Base-by-base conservation (phyloP, 2,113 vertebrate genomes). In the Tichodroma muraria region DNA sequence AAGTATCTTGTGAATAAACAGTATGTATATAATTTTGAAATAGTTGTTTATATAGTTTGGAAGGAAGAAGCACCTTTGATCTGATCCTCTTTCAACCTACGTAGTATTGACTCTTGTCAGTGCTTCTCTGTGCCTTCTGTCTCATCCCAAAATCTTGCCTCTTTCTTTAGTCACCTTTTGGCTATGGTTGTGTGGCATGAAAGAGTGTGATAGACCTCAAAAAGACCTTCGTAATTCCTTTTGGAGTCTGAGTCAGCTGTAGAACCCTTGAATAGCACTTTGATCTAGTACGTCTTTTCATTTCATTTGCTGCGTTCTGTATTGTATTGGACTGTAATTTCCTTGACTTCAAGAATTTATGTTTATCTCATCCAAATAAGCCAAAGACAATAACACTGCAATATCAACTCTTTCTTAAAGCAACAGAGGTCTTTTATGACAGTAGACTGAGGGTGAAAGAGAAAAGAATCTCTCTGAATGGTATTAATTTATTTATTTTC, bases 291-390 rank as follows among this genome's bases (percentile, higher is more conserved):
- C 8, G 4, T 80, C 88, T 81, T 86, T 94, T 86, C 44, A 44
- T 81, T 93, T 56, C 79, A 18, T 77, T 89, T 92, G 86, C 66
- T 92, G 47, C 20, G 11, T 50, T 93, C 87, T 90, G 68, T 85
- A 56, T 79, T 94, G 93, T 88, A 78, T 93, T 80, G 92, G 42
- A 37, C 44, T 56, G 9, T 80, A 86, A 78, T 93, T 88, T 94
- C 80, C 68, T 94, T 93, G 45, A 72, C 82, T 92, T 92, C 15
- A 91, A 93, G 80, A 84, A 54, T 73, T 88, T 80, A 33, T 90
- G 66, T 61, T 96, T 89, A 70, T 92, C 76, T 95, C 78, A 82
- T 88, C 54, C 69, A 80, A 89, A 72, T 90, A 89, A 94, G 50
- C 31, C 35, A 68, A 84, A 85, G 72, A 80, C 25, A 52, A 66